Conservation (phyloP, 2,888 invertebrate genomes). For the Oxytorus armatus region DNA sequence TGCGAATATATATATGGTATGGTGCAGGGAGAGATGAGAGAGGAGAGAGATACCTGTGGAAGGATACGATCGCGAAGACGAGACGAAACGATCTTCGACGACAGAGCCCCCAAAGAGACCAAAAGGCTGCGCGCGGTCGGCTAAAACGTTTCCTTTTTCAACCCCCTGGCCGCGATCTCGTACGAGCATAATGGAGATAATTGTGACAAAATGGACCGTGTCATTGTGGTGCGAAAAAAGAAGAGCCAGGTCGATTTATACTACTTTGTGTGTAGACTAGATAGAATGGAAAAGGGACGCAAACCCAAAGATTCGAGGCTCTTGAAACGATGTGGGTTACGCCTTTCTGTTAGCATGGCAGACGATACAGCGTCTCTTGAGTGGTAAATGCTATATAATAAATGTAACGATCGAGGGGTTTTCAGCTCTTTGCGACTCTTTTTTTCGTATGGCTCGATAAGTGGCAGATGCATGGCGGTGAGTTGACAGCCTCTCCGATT, state of each 20-base stretch:
- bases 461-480: slow-evolving; percentile 83
- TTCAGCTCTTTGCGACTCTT: slow-evolving; percentile 63
- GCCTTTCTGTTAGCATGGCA: neutral
- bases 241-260: slow-evolving; percentile 51
- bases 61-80: slow-evolving; percentile 54
- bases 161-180: slow-evolving; percentile 68
- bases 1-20: neutral
- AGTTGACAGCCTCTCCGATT: slow-evolving; percentile 83
- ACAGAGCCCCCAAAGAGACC: slow-evolving; percentile 32
- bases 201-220: slow-evolving; percentile 83
- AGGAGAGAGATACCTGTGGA: slow-evolving; percentile 26
- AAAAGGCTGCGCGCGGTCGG: slow-evolving; percentile 70
- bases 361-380: slow-evolving; percentile 19
- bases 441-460: slow-evolving; percentile 71
- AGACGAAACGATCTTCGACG: slow-evolving; percentile 37
- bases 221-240: slow-evolving; percentile 77
- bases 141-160: slow-evolving; percentile 77
- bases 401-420: slow-evolving; percentile 78
- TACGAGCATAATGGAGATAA: slow-evolving; percentile 81
- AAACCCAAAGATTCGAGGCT: neutral
- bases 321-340: too few relatives aligned
- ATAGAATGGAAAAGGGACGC: neutral
- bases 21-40: neutral
- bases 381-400: slow-evolving; percentile 64
- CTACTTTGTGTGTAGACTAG: slow-evolving; percentile 10